Base-by-base conservation (phyloP, 2,797 vertebrate genomes). In the Characodon lateralis region DNA sequence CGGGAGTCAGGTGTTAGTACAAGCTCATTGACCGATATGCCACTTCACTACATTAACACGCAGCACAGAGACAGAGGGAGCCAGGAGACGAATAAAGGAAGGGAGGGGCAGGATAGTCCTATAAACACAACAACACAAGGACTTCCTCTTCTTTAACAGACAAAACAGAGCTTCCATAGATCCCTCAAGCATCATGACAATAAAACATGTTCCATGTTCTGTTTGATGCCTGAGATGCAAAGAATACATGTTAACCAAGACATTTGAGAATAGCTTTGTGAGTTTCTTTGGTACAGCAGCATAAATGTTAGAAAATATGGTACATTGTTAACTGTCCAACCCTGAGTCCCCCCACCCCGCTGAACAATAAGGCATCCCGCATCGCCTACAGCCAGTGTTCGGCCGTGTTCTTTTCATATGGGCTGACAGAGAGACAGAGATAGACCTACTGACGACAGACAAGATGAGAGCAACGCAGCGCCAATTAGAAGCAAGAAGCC, bases 1-100 rank as follows among this genome's bases (percentile, higher is more conserved):
- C 83, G 71, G 83, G 91, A 95, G 92, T 94, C 95, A 94, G 93
- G 93, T 95, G 95, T 94, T 95, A 95, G 95, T 94, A 95, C 91
- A 91, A 92, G 92, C 89, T 94, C 94, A 94, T 94, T 95, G 95
- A 96, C 93, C 84, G 84, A 88, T 86, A 82, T 84, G 87, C 90
- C 90, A 94, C 93, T 94, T 93, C 91, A 94, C 92, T 93, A 92
- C 91, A 95, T 95, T 93, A 95, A 95, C 91, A 92, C 87, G 89
- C 85, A 87, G 84, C 72, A 72, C 79, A 74, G 83, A 87, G 77
- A 77, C 70, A 80, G 78, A 83, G 76, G 83, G 79, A 86, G 85
- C 53, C 71, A 66, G 74, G 76, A 73, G 81, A 86, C 83, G 75
- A 80, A 78, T 78, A 82, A 83, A 79, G 20, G 72, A 72, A 35